Conservation (phyloP, 2,797 vertebrate species). For the Crocodylus rhombifer region DNA sequence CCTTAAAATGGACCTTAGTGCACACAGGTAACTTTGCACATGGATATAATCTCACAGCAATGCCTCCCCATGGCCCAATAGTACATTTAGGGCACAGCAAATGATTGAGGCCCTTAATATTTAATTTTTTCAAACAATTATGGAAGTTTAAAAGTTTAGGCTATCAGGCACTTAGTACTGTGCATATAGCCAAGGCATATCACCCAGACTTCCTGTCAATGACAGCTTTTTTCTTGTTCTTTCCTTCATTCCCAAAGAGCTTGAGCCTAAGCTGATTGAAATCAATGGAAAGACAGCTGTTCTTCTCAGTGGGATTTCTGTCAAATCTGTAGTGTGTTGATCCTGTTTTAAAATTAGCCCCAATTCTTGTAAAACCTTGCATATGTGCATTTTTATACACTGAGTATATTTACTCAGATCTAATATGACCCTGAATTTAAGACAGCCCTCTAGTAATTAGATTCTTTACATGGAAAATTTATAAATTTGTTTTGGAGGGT, state of each 20-base stretch:
- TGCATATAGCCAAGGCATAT: background rate
- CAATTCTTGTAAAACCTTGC: background rate
- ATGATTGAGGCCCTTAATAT: too few relatives aligned
- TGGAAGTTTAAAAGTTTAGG: too few relatives aligned
- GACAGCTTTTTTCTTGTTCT: background rate
- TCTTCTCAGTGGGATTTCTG: background rate
- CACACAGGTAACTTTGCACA: too few relatives aligned
- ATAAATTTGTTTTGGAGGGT: too few relatives aligned
- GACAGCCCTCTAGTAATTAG: too few relatives aligned
- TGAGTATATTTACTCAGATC: background rate
- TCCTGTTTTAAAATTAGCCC: background rate
- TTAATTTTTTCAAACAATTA: too few relatives aligned
- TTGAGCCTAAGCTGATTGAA: background rate
- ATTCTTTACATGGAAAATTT: too few relatives aligned
- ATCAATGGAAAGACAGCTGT: background rate
- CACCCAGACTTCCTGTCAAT: background rate
- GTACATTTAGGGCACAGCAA: background rate
- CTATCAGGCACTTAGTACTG: background rate
- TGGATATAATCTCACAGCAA: too few relatives aligned
- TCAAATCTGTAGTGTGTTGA: background rate
- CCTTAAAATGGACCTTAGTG: background rate
- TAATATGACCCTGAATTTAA: too few relatives aligned
- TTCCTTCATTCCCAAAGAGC: background rate
- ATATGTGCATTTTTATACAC: background rate
- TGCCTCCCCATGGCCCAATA: background rate